phyloP scores from a whole-genome alignment of 1,140 invertebrate genomes.

The Propsilocerus akamusi region DNA sequence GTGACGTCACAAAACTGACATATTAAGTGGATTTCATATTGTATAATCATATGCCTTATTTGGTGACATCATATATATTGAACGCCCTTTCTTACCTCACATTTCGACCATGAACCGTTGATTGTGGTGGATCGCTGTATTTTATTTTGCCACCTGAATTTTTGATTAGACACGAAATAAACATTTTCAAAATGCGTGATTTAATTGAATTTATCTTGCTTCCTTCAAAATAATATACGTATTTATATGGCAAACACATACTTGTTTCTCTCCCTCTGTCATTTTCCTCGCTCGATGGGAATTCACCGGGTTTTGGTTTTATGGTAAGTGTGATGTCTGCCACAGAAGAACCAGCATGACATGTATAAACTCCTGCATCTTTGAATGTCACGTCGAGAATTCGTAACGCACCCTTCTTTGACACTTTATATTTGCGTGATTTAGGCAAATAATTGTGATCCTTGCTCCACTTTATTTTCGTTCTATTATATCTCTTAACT shows the following conservation, averaged over 20 bases:
- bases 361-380: constrained; percentile 68
- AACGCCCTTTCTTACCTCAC: neutral
- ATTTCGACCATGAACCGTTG: neutral
- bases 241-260: constrained; percentile 5
- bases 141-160: neutral
- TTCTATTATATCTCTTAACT: constrained; percentile 59
- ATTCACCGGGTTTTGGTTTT: constrained; percentile 52
- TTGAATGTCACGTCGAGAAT: constrained; percentile 55
- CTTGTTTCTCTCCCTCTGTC: constrained; percentile 24
- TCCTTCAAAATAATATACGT: neutral
- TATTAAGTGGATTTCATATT: no score
- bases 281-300: constrained; percentile 58
- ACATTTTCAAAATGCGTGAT: no score
- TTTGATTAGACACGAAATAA: no score
- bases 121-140: neutral
- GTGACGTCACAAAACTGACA: no score
- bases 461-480: constrained; percentile 66
- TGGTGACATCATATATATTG: no score
- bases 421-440: constrained; percentile 61
- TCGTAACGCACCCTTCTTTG: constrained; percentile 67
- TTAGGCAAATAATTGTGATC: constrained; percentile 51
- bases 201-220: neutral
- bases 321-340: constrained; percentile 54
- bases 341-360: constrained; percentile 52
- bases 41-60: no score